phyloP scores from a whole-genome alignment of 2,113 vertebrate genomes.

The Ellobius talpinus region DNA sequence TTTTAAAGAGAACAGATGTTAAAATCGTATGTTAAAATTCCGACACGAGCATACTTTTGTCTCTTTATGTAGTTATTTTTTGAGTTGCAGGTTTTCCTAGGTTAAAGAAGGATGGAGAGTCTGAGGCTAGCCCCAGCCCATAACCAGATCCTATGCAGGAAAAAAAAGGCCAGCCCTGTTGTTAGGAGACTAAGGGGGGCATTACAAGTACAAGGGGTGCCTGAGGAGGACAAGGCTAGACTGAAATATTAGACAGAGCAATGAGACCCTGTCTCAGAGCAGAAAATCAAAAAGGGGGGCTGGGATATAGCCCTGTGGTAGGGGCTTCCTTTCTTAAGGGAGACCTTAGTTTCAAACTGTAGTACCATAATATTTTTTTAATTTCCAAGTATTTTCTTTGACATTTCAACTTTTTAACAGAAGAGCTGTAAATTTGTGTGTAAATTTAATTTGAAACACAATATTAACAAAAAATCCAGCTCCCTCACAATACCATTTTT shows the following conservation, averaged over 20 bases:
- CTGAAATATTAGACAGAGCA: not conserved
- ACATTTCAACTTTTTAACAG: constrained; percentile 28
- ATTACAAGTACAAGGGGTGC: not conserved
- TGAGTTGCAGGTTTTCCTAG: not conserved
- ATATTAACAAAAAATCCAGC: not conserved
- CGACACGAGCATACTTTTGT: not conserved
- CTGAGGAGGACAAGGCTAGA: not conserved
- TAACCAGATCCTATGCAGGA: not conserved
- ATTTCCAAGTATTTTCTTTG: constrained; percentile 11
- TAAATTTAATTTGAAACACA: not conserved
- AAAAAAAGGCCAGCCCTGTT: not conserved
- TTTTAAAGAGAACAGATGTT: constrained; percentile 38
- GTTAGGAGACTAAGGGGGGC: not conserved
- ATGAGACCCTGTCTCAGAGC: not conserved
- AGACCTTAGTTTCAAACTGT: not conserved
- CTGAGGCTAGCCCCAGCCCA: not conserved
- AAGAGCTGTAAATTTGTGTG: not conserved
- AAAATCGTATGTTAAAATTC: not conserved
- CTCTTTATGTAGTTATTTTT: not conserved
- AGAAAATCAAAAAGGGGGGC: not conserved
- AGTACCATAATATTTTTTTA: not conserved
- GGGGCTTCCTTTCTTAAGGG: not conserved
- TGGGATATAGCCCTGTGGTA: not conserved
- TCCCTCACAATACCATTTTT: not conserved
- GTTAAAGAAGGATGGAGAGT: not conserved